A percentile compares a stretch with the other conserved stretches of the same genome.
Conservation (phyloP, 2,888 invertebrate genomes). For the Ariolimax columbianus region DNA sequence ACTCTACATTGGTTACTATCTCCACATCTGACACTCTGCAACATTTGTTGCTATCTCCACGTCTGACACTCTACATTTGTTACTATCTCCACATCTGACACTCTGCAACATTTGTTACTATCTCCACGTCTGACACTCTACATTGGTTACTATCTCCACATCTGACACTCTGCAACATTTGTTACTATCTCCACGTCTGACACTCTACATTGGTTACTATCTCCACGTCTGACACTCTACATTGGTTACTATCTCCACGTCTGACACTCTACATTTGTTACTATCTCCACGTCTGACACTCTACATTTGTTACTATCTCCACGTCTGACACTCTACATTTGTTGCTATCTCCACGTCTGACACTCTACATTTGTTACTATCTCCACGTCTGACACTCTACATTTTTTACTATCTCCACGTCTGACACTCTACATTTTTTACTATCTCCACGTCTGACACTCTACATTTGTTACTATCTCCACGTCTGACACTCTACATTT, state of each 20-base stretch:
- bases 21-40: not conserved
- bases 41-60: not conserved
- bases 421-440: not conserved
- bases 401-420: constrained; percentile 51
- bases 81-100: not conserved
- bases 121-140: constrained; percentile 63
- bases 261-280: not conserved
- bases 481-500: not conserved
- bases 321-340: constrained; percentile 68
- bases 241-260: not conserved
- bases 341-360: not conserved
- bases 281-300: too few relatives aligned
- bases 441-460: not conserved
- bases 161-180: not conserved
- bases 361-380: not conserved
- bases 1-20: constrained; percentile 62
- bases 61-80: constrained; percentile 68
- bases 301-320: not conserved
- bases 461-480: too few relatives aligned
- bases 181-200: constrained; percentile 55
- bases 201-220: constrained; percentile 63
- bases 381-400: constrained; percentile 64
- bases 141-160: constrained; percentile 54
- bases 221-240: not conserved
- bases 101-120: not conserved